Evolutionary conservation across 2,888 invertebrate species (phyloP), one percentile per base, ranked within the genome.

Genomic region (Globia sparganii): DNA sequence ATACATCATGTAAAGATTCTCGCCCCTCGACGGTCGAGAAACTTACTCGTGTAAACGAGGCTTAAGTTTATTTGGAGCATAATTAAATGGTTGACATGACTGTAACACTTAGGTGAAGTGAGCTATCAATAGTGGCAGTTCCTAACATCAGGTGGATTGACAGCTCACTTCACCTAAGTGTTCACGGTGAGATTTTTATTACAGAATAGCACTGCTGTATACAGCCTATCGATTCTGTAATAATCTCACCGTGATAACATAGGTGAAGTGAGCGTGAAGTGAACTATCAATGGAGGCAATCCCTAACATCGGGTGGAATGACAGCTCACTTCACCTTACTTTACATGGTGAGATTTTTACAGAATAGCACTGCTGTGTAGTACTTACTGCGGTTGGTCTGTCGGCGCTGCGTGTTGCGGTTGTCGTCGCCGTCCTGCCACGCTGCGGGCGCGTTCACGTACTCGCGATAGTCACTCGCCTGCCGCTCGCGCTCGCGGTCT

Each of bases 361-460:
- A 34, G 34, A 34, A 34, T 34, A 2, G 34, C 3, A 2, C 34
- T 8, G 37, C 1, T 58, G 37, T 37, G 43, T 28, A 13, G 59
- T 68, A 89, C 91, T 90, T 80, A 95, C 96, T 94, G 84, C 95
- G 93, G 85, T 92, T 91, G 76, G 93, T 91, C 90, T 94, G 95
- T 68, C 96, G 90, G 46, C 95, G 93, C 89, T 96, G 96, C 85
- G 96, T 94, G 81, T 94, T 96, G 86, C 95, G 91, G 78, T 96
- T 95, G 75, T 96, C 96, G 81, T 96, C 96, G 28, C 92, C 92
- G 78, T 94, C 94, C 76, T 92, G 94, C 95, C 95, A 96, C 68
- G 94, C 86, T 25, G 94, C 90, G 37, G 96, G 95, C 86, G 97
- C 97, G 89, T 97, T 97, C 68, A 97, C 97, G 81, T 97, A 97